phyloP scores from a whole-genome alignment of 2,797 vertebrate species.

The Gymnopithys bicolor region DNA sequence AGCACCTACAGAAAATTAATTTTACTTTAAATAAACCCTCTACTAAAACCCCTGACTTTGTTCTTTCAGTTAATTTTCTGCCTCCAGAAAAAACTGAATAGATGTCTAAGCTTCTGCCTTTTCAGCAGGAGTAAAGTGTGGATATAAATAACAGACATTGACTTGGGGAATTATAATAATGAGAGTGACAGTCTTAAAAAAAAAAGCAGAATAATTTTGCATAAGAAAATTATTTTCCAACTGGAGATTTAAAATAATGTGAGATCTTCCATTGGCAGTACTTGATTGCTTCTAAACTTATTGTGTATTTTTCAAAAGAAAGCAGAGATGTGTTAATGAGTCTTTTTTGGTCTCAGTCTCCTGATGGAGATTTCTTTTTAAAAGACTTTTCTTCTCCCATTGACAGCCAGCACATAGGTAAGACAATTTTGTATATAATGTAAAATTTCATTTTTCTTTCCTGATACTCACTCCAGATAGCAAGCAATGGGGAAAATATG shows the following conservation, averaged over 20 bases:
- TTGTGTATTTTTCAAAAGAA: neutral
- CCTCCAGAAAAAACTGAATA: constrained; percentile 4
- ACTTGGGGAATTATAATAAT: constrained; percentile 42
- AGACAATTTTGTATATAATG: neutral
- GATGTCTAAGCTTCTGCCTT: constrained; percentile 4
- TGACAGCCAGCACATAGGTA: neutral
- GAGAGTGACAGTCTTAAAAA: neutral
- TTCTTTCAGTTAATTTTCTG: neutral
- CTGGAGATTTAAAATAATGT: constrained; percentile 23
- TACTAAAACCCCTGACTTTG: neutral
- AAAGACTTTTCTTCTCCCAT: neutral
- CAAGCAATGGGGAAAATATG: neutral
- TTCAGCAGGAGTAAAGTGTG: constrained; percentile 1
- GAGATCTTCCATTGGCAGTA: neutral
- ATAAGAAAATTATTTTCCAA: constrained; percentile 31
- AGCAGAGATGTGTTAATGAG: neutral
- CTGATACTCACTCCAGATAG: neutral
- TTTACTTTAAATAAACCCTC: neutral
- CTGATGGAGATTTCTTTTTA: neutral
- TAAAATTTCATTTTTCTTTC: neutral
- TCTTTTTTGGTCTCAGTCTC: neutral
- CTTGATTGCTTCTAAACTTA: neutral
- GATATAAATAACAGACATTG: constrained; percentile 59
- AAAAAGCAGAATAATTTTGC: constrained; percentile 36
- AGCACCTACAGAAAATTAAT: neutral